These are phyloP conservation scores for Crotalus tigris DNA, from an alignment of 2,113 vertebrate genomes.

Conservation along the genomic window DNA sequence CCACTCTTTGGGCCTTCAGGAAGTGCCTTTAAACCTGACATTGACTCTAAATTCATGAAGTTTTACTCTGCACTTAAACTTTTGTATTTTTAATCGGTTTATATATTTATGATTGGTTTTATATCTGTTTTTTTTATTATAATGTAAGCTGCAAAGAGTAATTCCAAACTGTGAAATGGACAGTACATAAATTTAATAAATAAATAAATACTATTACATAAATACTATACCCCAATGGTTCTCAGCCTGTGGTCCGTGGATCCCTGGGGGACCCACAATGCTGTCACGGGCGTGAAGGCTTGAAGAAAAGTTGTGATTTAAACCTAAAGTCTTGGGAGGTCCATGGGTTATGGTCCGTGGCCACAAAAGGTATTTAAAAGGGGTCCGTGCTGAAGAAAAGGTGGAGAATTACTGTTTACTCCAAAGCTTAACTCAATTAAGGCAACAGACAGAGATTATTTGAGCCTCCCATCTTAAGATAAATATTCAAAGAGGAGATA, in stretches of 20 bases:
- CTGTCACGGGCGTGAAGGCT: not conserved
- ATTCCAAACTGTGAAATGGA: not conserved
- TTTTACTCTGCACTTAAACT: not conserved
- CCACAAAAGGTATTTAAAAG: not conserved
- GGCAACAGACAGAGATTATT: not conserved
- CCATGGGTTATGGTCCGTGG: too few species aligned
- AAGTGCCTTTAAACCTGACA: not conserved
- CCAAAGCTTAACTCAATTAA: not conserved
- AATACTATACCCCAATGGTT: not conserved
- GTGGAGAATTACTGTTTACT: not conserved
- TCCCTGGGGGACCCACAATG: not conserved
- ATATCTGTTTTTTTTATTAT: not conserved
- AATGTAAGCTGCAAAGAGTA: not conserved
- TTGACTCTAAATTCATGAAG: not conserved
- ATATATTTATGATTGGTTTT: not conserved
- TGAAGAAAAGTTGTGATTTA: not conserved
- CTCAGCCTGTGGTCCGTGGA: not conserved
- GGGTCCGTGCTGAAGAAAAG: not conserved
- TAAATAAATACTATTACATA: not conserved
- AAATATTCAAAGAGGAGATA: conserved; percentile 11
- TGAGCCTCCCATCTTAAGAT: conserved; percentile 14
- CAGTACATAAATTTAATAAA: not conserved
- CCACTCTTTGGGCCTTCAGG: not conserved
- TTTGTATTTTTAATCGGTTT: not conserved
- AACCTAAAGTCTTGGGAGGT: not conserved